Percentiles rank a stretch among this genome's conserved stretches.
These are phyloP conservation scores for Automeris io DNA, from an alignment of 2,888 invertebrate species.

Conservation along the genomic window DNA sequence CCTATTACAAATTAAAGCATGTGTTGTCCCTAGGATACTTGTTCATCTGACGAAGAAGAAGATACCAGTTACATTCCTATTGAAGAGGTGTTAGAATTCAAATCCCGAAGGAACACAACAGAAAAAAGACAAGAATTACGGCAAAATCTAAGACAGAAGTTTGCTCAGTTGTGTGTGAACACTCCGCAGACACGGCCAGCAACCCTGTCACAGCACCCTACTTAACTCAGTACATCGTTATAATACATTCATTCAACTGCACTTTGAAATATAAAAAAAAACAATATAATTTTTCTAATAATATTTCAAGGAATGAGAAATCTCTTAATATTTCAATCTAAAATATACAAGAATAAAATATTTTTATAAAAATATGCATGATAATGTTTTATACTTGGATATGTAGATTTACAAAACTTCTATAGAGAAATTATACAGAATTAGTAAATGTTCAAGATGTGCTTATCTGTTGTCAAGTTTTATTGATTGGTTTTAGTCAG, in stretches of 20 bases:
- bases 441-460: too few species aligned
- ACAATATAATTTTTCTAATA: conserved; percentile 2
- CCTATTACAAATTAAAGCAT: too few species aligned
- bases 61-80: conserved; percentile 89
- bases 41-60: conserved; percentile 86
- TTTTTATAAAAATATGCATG: neutral
- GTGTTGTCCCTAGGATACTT: conserved; percentile 79
- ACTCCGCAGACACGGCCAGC: conserved; percentile 46
- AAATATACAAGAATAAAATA: too few species aligned
- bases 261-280: conserved; percentile 17
- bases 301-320: conserved; percentile 1
- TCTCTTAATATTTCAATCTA: too few species aligned
- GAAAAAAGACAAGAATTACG: conserved; percentile 89
- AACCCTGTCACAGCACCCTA: conserved; percentile 32
- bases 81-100: conserved; percentile 92
- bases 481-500: too few species aligned
- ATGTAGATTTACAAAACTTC: too few species aligned
- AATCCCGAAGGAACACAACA: conserved; percentile 86
- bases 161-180: conserved; percentile 85
- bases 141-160: conserved; percentile 88
- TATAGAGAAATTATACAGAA: too few species aligned
- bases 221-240: conserved; percentile 23
- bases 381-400: neutral
- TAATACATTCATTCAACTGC: conserved; percentile 34
- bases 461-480: too few species aligned